A percentile compares a stretch with the other conserved stretches of the same genome.
These are phyloP conservation scores for Meteorus colon DNA, from an alignment of 2,888 invertebrate genomes.

Conservation along the genomic window DNA sequence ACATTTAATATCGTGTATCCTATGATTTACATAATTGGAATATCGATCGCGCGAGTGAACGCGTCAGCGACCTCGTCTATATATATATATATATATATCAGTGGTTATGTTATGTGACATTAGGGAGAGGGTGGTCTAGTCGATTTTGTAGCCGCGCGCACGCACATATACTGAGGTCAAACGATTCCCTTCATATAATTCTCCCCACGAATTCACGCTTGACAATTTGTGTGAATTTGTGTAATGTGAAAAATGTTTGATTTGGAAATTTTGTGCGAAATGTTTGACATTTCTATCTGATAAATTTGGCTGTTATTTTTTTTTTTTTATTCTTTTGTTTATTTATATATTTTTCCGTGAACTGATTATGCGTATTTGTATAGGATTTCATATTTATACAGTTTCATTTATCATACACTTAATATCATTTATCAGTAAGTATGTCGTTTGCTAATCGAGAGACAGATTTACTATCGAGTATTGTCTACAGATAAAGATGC, in stretches of 20 bases:
- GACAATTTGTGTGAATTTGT: neutral
- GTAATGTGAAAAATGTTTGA: neutral
- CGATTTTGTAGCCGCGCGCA: neutral
- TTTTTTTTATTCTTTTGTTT: neutral
- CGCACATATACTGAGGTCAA: neutral
- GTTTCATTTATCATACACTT: neutral
- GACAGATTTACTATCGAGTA: slow-evolving; percentile 28
- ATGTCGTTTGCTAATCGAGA: slow-evolving; percentile 17
- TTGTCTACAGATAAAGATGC: slow-evolving; percentile 1
- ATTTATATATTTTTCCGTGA: neutral
- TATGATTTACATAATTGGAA: slow-evolving; percentile 45
- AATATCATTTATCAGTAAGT: slow-evolving; percentile 14
- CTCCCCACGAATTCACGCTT: neutral
- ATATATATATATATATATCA: neutral
- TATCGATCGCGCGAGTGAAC: slow-evolving; percentile 42
- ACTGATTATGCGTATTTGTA: neutral
- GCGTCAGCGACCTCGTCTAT: slow-evolving; percentile 40
- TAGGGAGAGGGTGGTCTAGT: neutral
- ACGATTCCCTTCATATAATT: neutral
- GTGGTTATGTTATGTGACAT: neutral
- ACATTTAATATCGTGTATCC: slow-evolving; percentile 38
- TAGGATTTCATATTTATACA: neutral
- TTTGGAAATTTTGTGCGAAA: neutral
- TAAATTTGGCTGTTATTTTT: neutral
- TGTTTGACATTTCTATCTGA: neutral